These are phyloP conservation scores for Nycteola revayana DNA, from an alignment of 2,888 invertebrate genomes.

Conservation along the genomic window DNA sequence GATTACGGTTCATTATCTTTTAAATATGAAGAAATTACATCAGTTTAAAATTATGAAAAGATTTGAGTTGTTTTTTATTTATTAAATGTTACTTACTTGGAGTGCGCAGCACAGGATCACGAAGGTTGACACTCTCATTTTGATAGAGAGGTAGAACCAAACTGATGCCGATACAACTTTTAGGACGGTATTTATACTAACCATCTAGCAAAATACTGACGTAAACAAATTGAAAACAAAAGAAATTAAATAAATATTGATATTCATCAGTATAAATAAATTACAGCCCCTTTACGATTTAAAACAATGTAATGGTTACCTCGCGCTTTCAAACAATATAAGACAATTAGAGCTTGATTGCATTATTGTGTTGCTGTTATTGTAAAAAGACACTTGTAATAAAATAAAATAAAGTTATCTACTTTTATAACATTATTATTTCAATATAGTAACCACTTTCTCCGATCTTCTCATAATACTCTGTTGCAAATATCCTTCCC, in stretches of 20 bases:
- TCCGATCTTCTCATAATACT: no score
- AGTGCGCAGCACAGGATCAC: slow-evolving; percentile 74
- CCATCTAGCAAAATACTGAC: slow-evolving; percentile 33
- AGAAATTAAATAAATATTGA: slow-evolving; percentile 47
- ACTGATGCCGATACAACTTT: slow-evolving; percentile 53
- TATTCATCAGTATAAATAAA: slow-evolving; percentile 25
- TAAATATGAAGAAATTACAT: no score
- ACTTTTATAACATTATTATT: no score
- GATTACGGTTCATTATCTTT: no score
- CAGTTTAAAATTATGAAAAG: no score
- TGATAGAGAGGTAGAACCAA: slow-evolving; percentile 67
- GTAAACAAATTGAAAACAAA: slow-evolving; percentile 31
- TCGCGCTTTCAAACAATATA: slow-evolving; percentile 53
- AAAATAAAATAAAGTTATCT: no score
- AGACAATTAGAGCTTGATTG: slow-evolving; percentile 49
- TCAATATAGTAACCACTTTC: no score
- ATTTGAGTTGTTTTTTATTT: no score
- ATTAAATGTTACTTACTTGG: slow-evolving; percentile 61
- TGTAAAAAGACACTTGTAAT: no score
- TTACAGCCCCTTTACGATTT: slow-evolving; percentile 40
- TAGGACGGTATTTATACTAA: slow-evolving; percentile 57
- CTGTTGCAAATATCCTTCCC: no score
- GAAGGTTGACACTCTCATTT: slow-evolving; percentile 69
- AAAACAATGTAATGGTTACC: slow-evolving; percentile 44
- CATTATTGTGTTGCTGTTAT: slow-evolving; percentile 33